phyloP scores from a whole-genome alignment of 2,888 invertebrate genomes.

The Campoletis raptor region DNA sequence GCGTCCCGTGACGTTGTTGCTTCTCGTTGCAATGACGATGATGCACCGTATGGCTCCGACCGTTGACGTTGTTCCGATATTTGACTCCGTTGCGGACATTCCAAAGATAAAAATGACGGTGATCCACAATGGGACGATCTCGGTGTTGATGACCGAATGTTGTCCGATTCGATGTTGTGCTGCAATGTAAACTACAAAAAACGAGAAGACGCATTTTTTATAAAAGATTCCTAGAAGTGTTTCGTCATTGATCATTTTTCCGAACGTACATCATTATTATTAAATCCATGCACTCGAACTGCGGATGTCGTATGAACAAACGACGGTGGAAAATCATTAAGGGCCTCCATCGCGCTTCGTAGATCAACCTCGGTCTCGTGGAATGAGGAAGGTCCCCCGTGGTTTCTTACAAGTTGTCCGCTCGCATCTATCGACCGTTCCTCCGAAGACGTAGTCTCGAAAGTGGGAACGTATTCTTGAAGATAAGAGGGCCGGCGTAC shows the following conservation, averaged over 20 bases:
- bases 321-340: neutral
- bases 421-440: constrained; percentile 5
- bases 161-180: neutral
- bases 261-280: constrained; percentile 2
- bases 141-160: neutral
- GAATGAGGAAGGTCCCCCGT: neutral
- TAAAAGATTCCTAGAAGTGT: neutral
- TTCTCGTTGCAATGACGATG: too few species aligned
- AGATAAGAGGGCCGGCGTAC: neutral
- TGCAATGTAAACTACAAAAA: constrained; percentile 4
- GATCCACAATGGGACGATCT: neutral
- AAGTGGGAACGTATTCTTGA: neutral
- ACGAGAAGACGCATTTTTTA: too few species aligned
- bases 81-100: neutral
- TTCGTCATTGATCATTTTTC: neutral
- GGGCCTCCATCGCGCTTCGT: constrained; percentile 12
- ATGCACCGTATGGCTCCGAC: too few species aligned
- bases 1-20: too few species aligned
- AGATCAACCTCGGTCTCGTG: constrained; percentile 5
- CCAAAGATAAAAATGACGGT: neutral
- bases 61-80: too few species aligned
- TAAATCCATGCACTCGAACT: neutral
- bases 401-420: constrained; percentile 5
- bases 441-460: constrained; percentile 12
- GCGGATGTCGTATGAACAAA: neutral